Base-by-base conservation (phyloP, 2,888 invertebrate genomes). In the Scaptomyza flava region DNA sequence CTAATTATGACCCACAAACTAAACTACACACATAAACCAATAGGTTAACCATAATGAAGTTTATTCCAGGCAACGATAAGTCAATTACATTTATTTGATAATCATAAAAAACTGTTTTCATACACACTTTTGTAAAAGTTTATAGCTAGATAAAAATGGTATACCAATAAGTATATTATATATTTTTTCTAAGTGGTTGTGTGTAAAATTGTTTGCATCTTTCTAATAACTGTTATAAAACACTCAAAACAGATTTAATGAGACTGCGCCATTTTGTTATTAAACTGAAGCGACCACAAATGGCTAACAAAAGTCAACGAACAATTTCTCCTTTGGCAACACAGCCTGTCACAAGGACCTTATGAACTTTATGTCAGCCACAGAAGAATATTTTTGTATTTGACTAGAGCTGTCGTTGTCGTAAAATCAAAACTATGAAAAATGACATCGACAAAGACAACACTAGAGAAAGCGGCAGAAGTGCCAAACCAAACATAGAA, bases 351-450 rank as follows among this genome's bases (percentile, higher is more conserved):
- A 60, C 12, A 59, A 23, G 61, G 60, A 61, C 70, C 65, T 84
- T 84, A 81, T 87, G 81, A 81, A 87, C 69, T 79, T 57, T 59
- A 43, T 77, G 79, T 58, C 79, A 79, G 43, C 12, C 23, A 43
- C 68, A 74, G 17, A 53, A 59, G 23, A 64, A 33, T 62, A 51
- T 47, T 66, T 72, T 67, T 77, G 73, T 81, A 70, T 83, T 77
- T 87, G 74, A 41, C 51, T 66, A 63, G 68, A 80, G 81, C 74
- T 87, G 84, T 74, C 68, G 70, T 70, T 89, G 89, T 89, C 82
- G 83, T 87, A 89, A 83, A 87, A 77, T 87, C 84, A 81, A 70
- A 87, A 72, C 74, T 84, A 89, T 85, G 88, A 85, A 85, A 72
- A 64, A 75, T 62, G 81, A 74, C 57, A 58, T 46, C 66, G 53